Evolutionary conservation across 2,797 vertebrate species (phyloP), one percentile per base, ranked within the genome.

Genomic region (Tamandua tetradactyla): DNA sequence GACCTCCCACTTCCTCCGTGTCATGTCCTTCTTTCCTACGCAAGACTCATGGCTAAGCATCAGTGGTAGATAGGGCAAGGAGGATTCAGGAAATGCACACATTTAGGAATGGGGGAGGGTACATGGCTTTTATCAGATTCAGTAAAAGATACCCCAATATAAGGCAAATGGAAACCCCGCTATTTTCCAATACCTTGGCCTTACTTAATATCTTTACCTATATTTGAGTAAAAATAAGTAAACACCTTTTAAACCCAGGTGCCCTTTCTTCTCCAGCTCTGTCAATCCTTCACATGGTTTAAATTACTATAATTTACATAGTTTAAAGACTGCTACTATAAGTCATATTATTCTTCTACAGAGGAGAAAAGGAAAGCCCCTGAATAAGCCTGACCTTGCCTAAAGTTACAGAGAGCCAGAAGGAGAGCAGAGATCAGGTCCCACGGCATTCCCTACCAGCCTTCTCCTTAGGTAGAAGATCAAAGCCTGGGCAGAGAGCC

Each of bases 401-500:
- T 82, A 86, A 83, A 85, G 92, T 96, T 89, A 72, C 47, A 83
- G 87, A 93, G 72, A 90, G 74, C 76, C 62, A 30, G 5, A 27
- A 47, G 22, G 30, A 71, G 59, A 95, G 72, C 62, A 40, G 64
- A 37, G n/a, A 13, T 49, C 12, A 30, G 93, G 76, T 57, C 52
- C 44, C 71, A 15, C 0, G 15, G n/a, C 18, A 12, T 81, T 85
- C 35, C 44, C 32, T 59, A 74, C 22, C 49, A 81, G 90, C 37
- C 49, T 95, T 79, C 44, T 88, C 66, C 66, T 96, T 78, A 57
- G 83, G 37, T 64, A 92, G 66, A 80, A 66, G 82, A 94, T 96
- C 94, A 96, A 94, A 93, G 88, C 57, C 62, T 89, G 90, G 72
- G 76, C 61, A 90, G 76, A 88, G 35, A 86, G 83, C 88, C 82